Conservation (phyloP, 1,140 invertebrate species). For the Lordiphosa collinella region DNA sequence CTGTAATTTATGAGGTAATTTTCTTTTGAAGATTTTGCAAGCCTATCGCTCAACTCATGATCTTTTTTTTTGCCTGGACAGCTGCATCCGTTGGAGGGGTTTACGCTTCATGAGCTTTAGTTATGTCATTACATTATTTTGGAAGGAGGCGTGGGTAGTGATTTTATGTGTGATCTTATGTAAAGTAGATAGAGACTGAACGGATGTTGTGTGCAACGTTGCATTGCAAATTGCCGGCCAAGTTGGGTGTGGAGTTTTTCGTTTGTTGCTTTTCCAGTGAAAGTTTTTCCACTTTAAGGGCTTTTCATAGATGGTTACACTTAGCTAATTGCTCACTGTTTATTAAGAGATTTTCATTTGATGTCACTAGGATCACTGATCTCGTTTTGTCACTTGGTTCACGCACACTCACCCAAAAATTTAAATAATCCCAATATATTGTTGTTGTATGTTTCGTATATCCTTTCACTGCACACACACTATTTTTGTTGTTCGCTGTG, state of each 20-base stretch:
- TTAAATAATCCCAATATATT: too few relatives aligned
- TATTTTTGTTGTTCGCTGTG: slow-evolving; percentile 24
- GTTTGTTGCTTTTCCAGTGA: slow-evolving; percentile 46
- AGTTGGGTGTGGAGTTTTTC: neutral
- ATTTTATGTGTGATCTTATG: slow-evolving; percentile 27
- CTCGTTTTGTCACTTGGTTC: too few relatives aligned
- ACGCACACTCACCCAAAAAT: too few relatives aligned
- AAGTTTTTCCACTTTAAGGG: slow-evolving; percentile 41
- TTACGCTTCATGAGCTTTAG: slow-evolving; percentile 57
- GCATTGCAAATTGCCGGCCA: slow-evolving; percentile 61
- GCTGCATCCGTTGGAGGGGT: slow-evolving; percentile 28
- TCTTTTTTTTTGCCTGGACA: slow-evolving; percentile 57
- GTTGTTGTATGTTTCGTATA: slow-evolving; percentile 26
- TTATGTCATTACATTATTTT: slow-evolving; percentile 50
- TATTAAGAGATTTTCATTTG: too few relatives aligned
- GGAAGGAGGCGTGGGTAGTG: slow-evolving; percentile 10
- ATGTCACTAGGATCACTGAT: too few relatives aligned
- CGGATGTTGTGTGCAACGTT: slow-evolving; percentile 69
- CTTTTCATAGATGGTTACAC: too few relatives aligned
- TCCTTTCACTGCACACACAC: slow-evolving; percentile 63
- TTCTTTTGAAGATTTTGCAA: slow-evolving; percentile 59
- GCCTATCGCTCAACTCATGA: slow-evolving; percentile 64
- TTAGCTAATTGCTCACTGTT: too few relatives aligned
- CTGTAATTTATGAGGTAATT: slow-evolving; percentile 66
- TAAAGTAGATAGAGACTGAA: slow-evolving; percentile 33